Base-by-base conservation (phyloP, 2,888 invertebrate species). In the Mythimna vitellina region DNA sequence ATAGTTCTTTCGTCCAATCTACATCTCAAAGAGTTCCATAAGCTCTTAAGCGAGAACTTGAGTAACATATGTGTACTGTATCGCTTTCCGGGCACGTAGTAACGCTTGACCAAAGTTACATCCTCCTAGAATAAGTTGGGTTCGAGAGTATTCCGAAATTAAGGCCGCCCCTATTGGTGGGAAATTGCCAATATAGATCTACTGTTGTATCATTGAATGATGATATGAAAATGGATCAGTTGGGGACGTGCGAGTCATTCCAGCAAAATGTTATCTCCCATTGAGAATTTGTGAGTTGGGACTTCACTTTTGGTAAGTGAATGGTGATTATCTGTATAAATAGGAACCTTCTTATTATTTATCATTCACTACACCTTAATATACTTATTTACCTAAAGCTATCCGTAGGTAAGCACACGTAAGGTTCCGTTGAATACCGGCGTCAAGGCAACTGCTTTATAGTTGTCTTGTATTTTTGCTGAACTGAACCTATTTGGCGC, bases 11-110 rank as follows among this genome's bases (percentile, higher is more conserved):
- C 61, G 10, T 78, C 32, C 69, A 74, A 81, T 78, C 76, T 78
- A 70, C 66, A 73, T 67, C 56, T 22, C 8, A 82, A 73, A 70
- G 69, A 71, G 60, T 60, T 25, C 38, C 64, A 51, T n/a, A 58
- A 70, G 61, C 69, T 73, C 74, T 78, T 75, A 68, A 75, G 60
- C 63, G 65, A 63, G 68, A 58, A 69, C 73, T 79, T 77, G 64
- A 71, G 75, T 61, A 66, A 65, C 73, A 65, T 76, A 81, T 87
- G 83, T 81, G 76, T 69, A 77, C 70, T 71, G 74, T 89, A 90
- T 88, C 86, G 86, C 73, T 90, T 74, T 84, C 90, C 68, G 89
- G 89, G 92, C 93, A 94, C 93, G 93, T 93, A 88, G 80, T 64
- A 82, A 62, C 86, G 85, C 92, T 92, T 89, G 81, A 88, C 76